Evolutionary conservation across 2,113 vertebrate species (phyloP).

Genomic region (Stegostoma tigrinum): DNA sequence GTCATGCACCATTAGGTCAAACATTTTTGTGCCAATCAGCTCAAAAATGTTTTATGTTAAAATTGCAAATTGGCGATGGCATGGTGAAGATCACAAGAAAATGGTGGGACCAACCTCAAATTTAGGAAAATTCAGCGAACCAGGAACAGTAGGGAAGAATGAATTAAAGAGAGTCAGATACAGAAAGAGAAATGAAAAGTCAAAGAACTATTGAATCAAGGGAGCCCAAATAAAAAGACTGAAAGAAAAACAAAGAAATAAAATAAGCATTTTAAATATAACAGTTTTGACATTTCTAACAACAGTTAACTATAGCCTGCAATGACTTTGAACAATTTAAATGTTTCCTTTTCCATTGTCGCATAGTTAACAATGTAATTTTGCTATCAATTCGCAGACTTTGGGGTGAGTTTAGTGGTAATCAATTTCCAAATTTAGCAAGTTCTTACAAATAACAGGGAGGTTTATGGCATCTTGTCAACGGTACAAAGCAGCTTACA

Average conservation of each 20-base stretch:
- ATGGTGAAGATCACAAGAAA: not conserved
- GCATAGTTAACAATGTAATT: not conserved
- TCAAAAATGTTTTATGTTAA: not conserved
- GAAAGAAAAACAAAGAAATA: not conserved
- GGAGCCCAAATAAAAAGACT: not conserved
- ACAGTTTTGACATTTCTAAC: not conserved
- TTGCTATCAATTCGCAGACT: not conserved
- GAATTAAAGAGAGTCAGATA: not conserved
- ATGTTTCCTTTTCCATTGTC: not conserved
- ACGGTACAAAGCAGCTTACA: not conserved
- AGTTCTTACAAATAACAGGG: not conserved
- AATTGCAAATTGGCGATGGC: not conserved
- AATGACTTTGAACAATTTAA: not conserved
- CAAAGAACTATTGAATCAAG: not conserved
- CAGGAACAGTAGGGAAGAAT: not conserved
- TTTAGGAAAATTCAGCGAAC: not conserved
- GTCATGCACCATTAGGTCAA: not conserved
- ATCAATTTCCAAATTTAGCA: not conserved
- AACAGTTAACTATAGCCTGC: not conserved
- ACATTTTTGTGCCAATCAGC: not conserved
- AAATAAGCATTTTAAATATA: not conserved
- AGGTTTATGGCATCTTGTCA: not conserved
- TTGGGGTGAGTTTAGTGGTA: not conserved
- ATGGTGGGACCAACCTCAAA: not conserved
- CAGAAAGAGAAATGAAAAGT: not conserved